Base-by-base conservation (phyloP, 2,113 vertebrate species). In the Carassius gibelio region DNA sequence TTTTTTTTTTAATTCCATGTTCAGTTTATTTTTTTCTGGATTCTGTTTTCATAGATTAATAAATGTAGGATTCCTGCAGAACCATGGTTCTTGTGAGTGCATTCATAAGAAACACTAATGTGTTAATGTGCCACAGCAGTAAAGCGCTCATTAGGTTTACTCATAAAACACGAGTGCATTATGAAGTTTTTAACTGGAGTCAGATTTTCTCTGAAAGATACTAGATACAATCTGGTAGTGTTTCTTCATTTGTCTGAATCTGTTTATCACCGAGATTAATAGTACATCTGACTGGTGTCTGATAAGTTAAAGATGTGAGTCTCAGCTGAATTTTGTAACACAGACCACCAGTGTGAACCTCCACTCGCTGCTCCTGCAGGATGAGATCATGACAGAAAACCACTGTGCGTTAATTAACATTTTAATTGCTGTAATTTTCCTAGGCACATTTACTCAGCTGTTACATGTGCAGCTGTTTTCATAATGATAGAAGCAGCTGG, bases 331-430 rank as follows among this genome's bases (percentile, higher is more conserved):
- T 30, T 3, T 75, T 26, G 8, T 5, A 50, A 75, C 2, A 26
- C 11, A 26, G 72, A 52, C 72, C 45, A 50, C 21, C 71, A 2
- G 4, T 1, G 42, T 45, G 42, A 45, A 45, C 42, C 8, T 45
- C 42, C 42, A 45, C 42, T 10, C 42, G 23, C 48, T 30, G 48
- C 13, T 26, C 14, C 26, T 77, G 3, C 52, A 59, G 30, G 75
- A 77, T 2, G 8, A 9, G 2, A 77, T 77, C 75, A n/a, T 6
- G 4, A 77, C 59, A 48, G 38, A 59, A 34, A 75, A 84, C 17
- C 15, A 76, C 82, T 75, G n/a, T 62, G 55, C n/a, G 42, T 75
- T 75, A 75, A 84, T 76, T 84, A 76, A 84, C 72, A 76, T 64
- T 84, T 64, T 34, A 64, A 84, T 84, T 59, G 52, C 57, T 64